Evolutionary conservation across 2,113 vertebrate species (phyloP).

Genomic region (Gymnorhina tibicen): DNA sequence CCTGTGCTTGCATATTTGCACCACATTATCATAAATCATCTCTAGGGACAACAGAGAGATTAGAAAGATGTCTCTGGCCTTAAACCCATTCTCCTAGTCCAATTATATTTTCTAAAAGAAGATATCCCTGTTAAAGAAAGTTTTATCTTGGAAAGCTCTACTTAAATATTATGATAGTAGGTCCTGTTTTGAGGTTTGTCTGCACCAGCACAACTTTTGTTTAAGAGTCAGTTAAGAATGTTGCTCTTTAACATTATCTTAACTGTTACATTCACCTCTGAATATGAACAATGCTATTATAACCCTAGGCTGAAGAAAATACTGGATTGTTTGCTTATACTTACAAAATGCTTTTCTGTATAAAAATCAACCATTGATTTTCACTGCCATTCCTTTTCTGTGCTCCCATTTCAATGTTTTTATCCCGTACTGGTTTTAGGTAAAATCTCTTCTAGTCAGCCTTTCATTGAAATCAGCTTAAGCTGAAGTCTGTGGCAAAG

Average conservation of each 20-base stretch:
- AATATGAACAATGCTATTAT: background rate
- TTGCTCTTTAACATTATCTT: background rate
- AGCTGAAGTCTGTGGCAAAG: background rate
- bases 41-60: background rate
- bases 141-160: background rate
- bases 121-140: background rate
- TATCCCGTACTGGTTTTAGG: background rate
- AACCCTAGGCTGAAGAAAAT: background rate
- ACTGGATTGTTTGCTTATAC: background rate
- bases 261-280: background rate
- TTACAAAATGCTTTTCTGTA: background rate
- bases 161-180: background rate
- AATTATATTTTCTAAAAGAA: background rate
- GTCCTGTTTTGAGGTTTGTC: background rate
- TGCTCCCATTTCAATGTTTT: background rate
- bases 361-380: background rate
- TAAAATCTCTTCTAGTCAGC: background rate
- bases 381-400: background rate
- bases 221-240: background rate
- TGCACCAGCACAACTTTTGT: background rate
- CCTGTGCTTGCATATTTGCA: background rate
- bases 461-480: slow-evolving; percentile 1
- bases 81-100: background rate
- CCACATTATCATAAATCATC: background rate
- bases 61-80: background rate